phyloP scores from a whole-genome alignment of 2,888 invertebrate species.

The Flexamia atlantica region DNA sequence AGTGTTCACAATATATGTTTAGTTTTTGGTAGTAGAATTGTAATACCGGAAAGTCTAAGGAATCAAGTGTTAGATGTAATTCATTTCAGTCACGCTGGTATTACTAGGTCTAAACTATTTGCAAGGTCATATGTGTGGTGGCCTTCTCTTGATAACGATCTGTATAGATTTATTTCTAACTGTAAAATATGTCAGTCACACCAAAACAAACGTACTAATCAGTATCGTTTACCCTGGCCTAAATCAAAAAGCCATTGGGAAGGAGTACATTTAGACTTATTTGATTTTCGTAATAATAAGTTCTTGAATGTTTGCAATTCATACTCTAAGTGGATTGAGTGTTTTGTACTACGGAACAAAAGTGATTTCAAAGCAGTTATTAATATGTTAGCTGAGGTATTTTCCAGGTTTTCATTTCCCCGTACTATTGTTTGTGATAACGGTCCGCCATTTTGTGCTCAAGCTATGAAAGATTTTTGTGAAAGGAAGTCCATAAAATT shows the following conservation, averaged over 20 bases:
- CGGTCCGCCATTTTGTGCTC: not conserved
- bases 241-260: not conserved
- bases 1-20: slow-evolving; percentile 26
- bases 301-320: too few species aligned
- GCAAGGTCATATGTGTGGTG: not conserved
- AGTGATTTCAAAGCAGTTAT: slow-evolving; percentile 23
- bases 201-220: not conserved
- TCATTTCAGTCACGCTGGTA: not conserved
- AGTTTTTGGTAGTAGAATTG: not conserved
- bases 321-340: slow-evolving; percentile 2
- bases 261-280: not conserved
- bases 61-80: not conserved
- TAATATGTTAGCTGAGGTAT: slow-evolving; percentile 16
- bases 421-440: slow-evolving; percentile 27
- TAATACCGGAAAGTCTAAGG: not conserved
- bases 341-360: not conserved
- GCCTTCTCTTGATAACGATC: not conserved
- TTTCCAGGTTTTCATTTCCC: slow-evolving; percentile 28
- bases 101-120: not conserved
- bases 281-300: too few species aligned
- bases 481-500: not conserved
- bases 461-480: not conserved
- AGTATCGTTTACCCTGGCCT: not conserved
- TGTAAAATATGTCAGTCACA: not conserved
- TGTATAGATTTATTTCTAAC: not conserved